Percentiles rank a stretch among this genome's conserved stretches.
Conservation (phyloP, 2,888 invertebrate genomes). For the Achlya flavicornis region DNA sequence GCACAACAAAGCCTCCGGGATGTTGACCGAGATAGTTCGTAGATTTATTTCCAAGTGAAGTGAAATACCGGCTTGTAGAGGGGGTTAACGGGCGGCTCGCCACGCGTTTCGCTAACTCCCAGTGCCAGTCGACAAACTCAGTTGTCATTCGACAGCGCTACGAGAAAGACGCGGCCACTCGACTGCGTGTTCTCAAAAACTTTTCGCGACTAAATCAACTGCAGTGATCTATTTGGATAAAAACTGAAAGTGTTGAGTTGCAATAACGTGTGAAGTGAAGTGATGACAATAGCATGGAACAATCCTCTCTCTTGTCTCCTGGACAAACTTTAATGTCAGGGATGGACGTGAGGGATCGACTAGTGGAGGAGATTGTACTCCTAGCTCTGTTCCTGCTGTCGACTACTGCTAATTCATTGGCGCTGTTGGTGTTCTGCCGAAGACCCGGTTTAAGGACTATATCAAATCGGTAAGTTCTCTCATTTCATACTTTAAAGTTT, state of each 20-base stretch:
- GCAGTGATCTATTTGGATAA: constrained; percentile 62
- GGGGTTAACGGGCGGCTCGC: constrained; percentile 41
- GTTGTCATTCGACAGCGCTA: constrained; percentile 75
- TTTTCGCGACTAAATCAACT: constrained; percentile 77
- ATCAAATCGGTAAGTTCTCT: constrained; percentile 87
- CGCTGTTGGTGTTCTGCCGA: constrained; percentile 89
- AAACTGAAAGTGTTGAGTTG: constrained; percentile 74
- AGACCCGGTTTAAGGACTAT: constrained; percentile 89
- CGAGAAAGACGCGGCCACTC: constrained; percentile 79
- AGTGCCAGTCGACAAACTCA: constrained; percentile 36
- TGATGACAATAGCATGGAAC: constrained; percentile 78
- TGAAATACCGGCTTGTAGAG: constrained; percentile 24
- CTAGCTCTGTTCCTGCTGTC: constrained; percentile 85
- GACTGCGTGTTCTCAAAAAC: constrained; percentile 79
- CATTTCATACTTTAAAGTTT: background rate
- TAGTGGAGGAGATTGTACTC: constrained; percentile 78
- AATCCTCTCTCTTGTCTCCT: constrained; percentile 68
- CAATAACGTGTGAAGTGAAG: constrained; percentile 63
- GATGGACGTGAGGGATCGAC: constrained; percentile 77
- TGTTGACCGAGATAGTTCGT: constrained; percentile 46
- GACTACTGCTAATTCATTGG: constrained; percentile 88
- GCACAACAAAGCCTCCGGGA: constrained; percentile 26
- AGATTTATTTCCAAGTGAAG: constrained; percentile 33
- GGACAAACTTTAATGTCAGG: constrained; percentile 79
- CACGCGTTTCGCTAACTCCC: constrained; percentile 45